phyloP scores from a whole-genome alignment of 2,113 vertebrate species.

The Rhizomys pruinosus region DNA sequence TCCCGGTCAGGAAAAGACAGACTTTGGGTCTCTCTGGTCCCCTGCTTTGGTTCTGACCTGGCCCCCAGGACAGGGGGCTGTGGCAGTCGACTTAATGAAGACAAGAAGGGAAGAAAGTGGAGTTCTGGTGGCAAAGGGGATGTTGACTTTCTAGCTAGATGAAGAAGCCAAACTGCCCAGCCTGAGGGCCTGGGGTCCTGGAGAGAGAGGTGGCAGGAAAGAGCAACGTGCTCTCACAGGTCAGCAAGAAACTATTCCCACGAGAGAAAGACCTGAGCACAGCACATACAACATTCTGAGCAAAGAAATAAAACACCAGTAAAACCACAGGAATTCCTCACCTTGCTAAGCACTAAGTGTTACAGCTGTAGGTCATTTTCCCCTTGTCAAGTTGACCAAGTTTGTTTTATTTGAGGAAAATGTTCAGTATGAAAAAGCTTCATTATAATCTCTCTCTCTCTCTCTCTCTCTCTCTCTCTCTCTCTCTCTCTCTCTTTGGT shows the following conservation, averaged over 20 bases:
- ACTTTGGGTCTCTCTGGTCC: neutral
- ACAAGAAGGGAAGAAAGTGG: neutral
- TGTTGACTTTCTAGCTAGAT: no score
- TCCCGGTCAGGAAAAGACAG: neutral
- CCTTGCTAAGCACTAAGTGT: neutral
- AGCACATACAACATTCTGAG: neutral
- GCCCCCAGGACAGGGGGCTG: neutral
- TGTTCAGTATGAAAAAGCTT: neutral
- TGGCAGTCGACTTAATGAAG: neutral
- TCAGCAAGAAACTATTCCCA: neutral
- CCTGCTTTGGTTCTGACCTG: neutral
- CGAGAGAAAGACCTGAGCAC: neutral
- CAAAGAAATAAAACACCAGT: neutral
- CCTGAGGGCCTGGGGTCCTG: neutral
- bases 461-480: no score
- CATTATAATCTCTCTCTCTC: no score
- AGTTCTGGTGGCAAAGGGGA: neutral
- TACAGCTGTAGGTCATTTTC: neutral
- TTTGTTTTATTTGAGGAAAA: neutral
- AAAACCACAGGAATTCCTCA: neutral
- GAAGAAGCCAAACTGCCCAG: neutral
- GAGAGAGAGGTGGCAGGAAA: neutral
- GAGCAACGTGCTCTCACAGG: neutral
- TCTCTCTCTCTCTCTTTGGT: no score
- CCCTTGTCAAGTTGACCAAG: no score